Evolutionary conservation across 2,113 vertebrate genomes (phyloP), one percentile per base, ranked within the genome.

Genomic region (Ceyx cyanopectus): DNA sequence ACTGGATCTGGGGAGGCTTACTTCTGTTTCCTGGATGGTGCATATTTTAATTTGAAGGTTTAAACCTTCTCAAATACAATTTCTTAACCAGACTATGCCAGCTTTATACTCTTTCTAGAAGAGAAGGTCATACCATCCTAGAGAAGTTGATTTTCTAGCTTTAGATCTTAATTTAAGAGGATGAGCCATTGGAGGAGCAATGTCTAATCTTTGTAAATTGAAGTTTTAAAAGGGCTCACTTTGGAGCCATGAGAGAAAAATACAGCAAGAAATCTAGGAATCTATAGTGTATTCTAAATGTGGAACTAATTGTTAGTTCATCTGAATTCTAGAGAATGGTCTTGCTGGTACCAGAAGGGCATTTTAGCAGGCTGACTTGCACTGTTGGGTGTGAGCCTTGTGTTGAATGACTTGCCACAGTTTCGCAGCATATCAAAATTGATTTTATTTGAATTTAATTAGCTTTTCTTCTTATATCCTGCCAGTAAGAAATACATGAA

Each of bases 21-120:
- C 7, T 65, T 61, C 32, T 89, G 67, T 62, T 82, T 37, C 40
- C 32, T 87, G 51, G 21, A 3, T 50, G 40, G 46, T 79, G 50
- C 67, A 17, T 92, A 72, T 94, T 91, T 91, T 94, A 85, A 92
- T 94, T 87, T 85, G 78, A 85, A 84, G 43, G 27, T 40, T 89
- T 92, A 91, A 82, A 66, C 43, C 70, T 91, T 79, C 81, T 85
- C 87, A 69, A 51, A 69, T 61, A 56, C 3, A 30, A 51, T 87
- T 94, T 79, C 66, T 74, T 82, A 66, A 65, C 50, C 41, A 50
- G 81, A 24, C 60, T 87, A 21, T 94, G 56, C 41, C 13, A 29
- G 48, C 15, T 77, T 9, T 27, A 14, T 29, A 32, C 16, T 23
- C 30, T 24, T 40, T 8, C 20, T 81, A 29, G 43, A 83, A 67